A percentile compares a stretch with the other conserved stretches of the same genome.
Conservation (phyloP, 2,113 vertebrate genomes). For the Platichthys stellatus region DNA sequence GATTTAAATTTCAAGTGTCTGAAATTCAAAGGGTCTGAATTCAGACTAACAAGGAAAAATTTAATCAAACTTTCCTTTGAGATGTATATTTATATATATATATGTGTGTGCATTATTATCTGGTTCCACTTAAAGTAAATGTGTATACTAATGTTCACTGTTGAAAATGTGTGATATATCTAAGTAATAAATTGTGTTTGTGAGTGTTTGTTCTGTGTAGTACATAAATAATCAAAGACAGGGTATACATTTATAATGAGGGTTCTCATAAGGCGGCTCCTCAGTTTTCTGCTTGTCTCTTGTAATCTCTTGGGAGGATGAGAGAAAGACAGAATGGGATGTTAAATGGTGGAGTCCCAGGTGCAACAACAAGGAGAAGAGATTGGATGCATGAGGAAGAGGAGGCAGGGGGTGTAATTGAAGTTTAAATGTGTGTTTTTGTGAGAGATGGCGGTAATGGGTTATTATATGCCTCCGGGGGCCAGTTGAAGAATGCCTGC, state of each 20-base stretch:
- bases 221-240: not conserved
- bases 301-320: constrained; percentile 26
- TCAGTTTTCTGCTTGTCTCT: constrained; percentile 33
- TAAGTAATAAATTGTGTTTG: not conserved
- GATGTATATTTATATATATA: too few species aligned
- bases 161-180: constrained; percentile 9
- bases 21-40: too few species aligned
- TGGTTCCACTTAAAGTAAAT: not conserved
- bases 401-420: constrained; percentile 79
- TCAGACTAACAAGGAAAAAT: too few species aligned
- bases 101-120: not conserved
- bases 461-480: constrained; percentile 78
- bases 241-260: constrained; percentile 25
- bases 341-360: constrained; percentile 40
- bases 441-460: constrained; percentile 78
- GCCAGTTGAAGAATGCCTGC: constrained; percentile 68
- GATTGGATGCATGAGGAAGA: constrained; percentile 65
- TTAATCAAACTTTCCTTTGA: too few species aligned
- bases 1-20: too few species aligned
- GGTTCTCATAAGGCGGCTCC: constrained; percentile 12
- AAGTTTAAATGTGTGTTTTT: constrained; percentile 82
- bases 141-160: not conserved
- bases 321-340: constrained; percentile 17
- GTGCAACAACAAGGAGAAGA: constrained; percentile 36
- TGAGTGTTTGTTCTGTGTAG: constrained; percentile 8